Conservation (phyloP, 2,888 invertebrate genomes). For the Pyrocoelia pectoralis region DNA sequence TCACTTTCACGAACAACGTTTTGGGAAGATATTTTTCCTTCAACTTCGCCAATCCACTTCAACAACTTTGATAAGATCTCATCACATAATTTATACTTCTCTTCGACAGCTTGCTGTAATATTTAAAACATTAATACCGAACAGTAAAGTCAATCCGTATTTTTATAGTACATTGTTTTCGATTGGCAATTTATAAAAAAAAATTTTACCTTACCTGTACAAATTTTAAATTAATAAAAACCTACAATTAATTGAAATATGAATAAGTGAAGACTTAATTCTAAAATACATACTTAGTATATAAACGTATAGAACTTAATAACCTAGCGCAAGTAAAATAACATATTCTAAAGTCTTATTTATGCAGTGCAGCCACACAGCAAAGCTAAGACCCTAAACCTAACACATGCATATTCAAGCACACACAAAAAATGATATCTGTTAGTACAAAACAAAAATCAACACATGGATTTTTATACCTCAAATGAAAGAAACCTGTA, state of each 20-base stretch:
- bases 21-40: constrained; percentile 84
- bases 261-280: neutral
- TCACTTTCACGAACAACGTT: constrained; percentile 87
- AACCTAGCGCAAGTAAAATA: neutral
- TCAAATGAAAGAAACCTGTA: constrained; percentile 41
- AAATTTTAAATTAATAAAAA: neutral
- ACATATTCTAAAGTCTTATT: constrained; percentile 19
- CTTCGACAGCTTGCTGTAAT: constrained; percentile 92
- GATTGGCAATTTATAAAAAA: neutral
- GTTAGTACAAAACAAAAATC: constrained; percentile 50
- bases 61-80: constrained; percentile 84
- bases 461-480: constrained; percentile 40
- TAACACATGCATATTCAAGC: constrained; percentile 59
- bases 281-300: neutral
- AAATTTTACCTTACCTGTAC: neutral
- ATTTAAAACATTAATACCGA: no score
- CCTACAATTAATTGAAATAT: neutral
- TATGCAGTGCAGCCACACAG: constrained; percentile 41
- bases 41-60: constrained; percentile 87
- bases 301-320: neutral
- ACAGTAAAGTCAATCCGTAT: no score
- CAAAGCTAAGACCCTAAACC: constrained; percentile 54
- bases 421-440: constrained; percentile 48
- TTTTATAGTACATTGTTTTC: constrained; percentile 7
- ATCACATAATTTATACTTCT: constrained; percentile 91